Percentiles rank a stretch among this genome's conserved stretches.
Conservation (phyloP, 2,888 invertebrate genomes). For the Argyra leucocephala region DNA sequence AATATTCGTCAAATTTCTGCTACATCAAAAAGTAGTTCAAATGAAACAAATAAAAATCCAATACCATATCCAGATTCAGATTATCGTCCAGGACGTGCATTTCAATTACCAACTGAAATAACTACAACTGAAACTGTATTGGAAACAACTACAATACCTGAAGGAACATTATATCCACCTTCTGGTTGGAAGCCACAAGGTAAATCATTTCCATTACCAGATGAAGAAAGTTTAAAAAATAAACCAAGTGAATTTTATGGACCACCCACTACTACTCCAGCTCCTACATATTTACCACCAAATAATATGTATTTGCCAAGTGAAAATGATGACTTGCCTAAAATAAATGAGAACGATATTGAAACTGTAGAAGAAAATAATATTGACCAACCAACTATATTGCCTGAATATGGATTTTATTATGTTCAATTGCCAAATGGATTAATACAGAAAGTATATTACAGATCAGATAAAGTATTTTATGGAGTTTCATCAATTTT, state of each 20-base stretch:
- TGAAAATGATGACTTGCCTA: not conserved
- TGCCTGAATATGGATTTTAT: conserved; percentile 5
- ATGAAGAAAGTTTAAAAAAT: not conserved
- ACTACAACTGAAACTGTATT: not conserved
- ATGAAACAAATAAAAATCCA: not conserved
- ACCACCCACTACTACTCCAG: not conserved
- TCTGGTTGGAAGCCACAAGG: not conserved
- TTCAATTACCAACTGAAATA: not conserved
- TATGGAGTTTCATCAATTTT: not conserved
- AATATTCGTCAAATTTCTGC: not conserved
- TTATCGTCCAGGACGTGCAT: conserved; percentile 8
- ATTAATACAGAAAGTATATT: conserved; percentile 7
- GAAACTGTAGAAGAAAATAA: not conserved
- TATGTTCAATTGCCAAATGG: conserved; percentile 13
- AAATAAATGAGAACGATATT: not conserved
- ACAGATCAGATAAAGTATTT: not conserved
- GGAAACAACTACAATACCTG: not conserved
- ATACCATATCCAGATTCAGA: conserved; percentile 9
- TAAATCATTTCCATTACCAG: not conserved
- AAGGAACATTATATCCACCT: conserved; percentile 2
- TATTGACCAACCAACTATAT: not conserved
- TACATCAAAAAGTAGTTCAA: not conserved
- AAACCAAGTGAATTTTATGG: not conserved
- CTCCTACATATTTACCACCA: not conserved
- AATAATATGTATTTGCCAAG: not conserved